Evolutionary conservation across 2,888 invertebrate genomes (phyloP).

Genomic region (Temnothorax rugatulus): DNA sequence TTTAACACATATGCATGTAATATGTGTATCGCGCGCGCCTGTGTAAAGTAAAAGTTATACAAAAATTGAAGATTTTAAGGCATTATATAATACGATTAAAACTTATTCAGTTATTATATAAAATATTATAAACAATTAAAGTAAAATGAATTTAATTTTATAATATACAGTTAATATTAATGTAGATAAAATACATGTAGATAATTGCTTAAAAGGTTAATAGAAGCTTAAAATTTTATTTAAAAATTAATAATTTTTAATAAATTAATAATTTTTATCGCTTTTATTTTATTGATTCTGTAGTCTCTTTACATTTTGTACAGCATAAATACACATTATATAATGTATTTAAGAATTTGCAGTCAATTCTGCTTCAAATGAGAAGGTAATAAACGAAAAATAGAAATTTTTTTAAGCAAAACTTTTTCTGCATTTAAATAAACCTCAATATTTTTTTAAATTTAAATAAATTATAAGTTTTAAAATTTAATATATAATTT

Average conservation of each 20-base stretch:
- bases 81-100: background rate
- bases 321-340: background rate
- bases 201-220: background rate
- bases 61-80: background rate
- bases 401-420: background rate
- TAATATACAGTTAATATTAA: background rate
- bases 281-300: background rate
- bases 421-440: background rate
- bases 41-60: background rate
- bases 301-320: background rate
- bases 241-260: background rate
- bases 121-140: background rate
- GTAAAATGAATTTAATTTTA: background rate
- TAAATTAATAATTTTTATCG: background rate
- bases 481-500: background rate
- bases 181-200: background rate
- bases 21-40: too few species aligned
- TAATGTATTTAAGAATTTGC: background rate
- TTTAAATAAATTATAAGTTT: background rate
- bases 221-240: background rate
- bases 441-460: background rate
- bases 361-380: background rate
- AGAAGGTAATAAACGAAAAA: background rate
- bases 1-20: background rate
- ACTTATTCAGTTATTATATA: background rate